Base-by-base conservation (phyloP, 2,113 vertebrate genomes). In the Empidonax alnorum region DNA sequence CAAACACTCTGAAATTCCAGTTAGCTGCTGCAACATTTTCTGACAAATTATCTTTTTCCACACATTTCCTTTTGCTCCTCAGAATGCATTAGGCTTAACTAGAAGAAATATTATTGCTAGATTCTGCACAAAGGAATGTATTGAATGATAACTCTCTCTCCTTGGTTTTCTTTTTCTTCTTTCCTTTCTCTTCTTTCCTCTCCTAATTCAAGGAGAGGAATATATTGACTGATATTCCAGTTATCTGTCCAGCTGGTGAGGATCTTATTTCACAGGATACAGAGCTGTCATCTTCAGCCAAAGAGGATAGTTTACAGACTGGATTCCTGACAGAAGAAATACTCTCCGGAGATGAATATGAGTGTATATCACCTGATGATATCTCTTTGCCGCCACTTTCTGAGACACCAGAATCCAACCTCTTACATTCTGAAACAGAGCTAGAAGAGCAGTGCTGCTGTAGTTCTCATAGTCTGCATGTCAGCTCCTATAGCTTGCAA, bases 321-420 rank as follows among this genome's bases (percentile, higher is more conserved):
- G 97, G 98, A 79, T 97, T 97, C 69, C 97, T 96, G 69, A 95
- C 97, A 25, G 98, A 98, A 85, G 99, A 98, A 68, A 91, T 87
- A 39, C 92, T 97, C 53, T 99, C 98, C 2, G 98, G 97, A 58
- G 98, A 99, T 47, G 99, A 99, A 96, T 99, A 98, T 20, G 98
- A 99, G 69, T 99, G 99, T 94, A 97, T 97, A 39, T 99, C 99
- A 39, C 98, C 99, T 35, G 98, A 99, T 37, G 99, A 99, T 96
- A 98, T 99, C 84, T 99, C 99, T 63, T 98, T 99, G 89, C 99
- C 99, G 50, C 98, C 98, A 0, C 98, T 99, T 97, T 98, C 99
- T 8, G 98, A 98, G 89, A 99, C 99, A 14, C 99, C 99, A 0
- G 98, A 99, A 95, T 99, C 98, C 84, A 98, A 97, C 74, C 92